Evolutionary conservation across 35 echinoderm and acorn worm species (phyloP).

Genomic region (Nesometra sesokonis): DNA sequence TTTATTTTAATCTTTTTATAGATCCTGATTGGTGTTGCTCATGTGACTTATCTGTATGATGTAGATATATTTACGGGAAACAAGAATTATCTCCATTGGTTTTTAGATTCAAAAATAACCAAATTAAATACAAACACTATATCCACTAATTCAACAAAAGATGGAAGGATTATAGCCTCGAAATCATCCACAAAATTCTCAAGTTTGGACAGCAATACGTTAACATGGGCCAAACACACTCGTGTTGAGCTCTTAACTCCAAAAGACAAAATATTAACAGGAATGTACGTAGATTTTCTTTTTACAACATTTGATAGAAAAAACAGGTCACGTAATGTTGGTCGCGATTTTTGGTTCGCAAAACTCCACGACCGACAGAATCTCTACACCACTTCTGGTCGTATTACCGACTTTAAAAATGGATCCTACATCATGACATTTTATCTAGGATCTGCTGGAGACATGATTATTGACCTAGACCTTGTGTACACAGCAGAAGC

Average conservation of each 20-base stretch:
- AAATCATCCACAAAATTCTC: not conserved
- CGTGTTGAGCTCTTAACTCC: not conserved
- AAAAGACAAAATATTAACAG: not conserved
- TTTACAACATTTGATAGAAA: not conserved
- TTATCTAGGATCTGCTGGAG: not conserved
- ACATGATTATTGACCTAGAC: not conserved
- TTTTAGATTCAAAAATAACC: too few species aligned
- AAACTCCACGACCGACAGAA: not conserved
- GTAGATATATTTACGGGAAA: too few species aligned
- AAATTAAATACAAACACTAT: too few species aligned
- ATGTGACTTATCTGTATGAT: too few species aligned
- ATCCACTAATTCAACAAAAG: too few species aligned
- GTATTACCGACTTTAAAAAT: not conserved
- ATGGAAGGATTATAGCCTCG: not conserved
- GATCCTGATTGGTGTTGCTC: too few species aligned
- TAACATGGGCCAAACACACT: not conserved
- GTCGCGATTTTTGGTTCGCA: not conserved
- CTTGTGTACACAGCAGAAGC: not conserved
- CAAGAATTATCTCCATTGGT: too few species aligned
- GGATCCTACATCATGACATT: not conserved
- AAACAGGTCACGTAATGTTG: not conserved
- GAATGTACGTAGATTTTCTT: not conserved
- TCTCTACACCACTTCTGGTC: not conserved
- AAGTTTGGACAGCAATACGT: not conserved
- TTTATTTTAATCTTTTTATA: too few species aligned